phyloP scores from a whole-genome alignment of 2,888 invertebrate genomes.

The Agrotis clavis region DNA sequence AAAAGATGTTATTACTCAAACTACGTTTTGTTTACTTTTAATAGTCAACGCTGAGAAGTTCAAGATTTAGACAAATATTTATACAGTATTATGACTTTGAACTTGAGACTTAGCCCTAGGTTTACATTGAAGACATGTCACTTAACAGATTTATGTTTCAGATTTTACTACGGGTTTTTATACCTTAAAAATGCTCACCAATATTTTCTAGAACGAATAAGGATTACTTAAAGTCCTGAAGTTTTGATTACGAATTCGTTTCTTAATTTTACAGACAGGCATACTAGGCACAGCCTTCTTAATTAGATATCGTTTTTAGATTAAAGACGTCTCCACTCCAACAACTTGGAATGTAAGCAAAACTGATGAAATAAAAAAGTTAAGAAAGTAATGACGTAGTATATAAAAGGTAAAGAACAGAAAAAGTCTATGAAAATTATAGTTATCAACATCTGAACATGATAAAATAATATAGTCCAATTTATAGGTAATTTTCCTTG shows the following conservation, averaged over 20 bases:
- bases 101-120: neutral
- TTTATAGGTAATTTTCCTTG: too few species aligned
- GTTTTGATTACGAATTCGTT: neutral
- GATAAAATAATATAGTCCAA: too few species aligned
- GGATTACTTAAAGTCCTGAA: neutral
- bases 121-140: conserved; percentile 7
- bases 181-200: neutral
- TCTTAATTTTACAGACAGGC: too few species aligned
- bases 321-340: too few species aligned
- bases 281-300: too few species aligned
- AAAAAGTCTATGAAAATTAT: too few species aligned
- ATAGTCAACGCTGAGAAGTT: conserved; percentile 17
- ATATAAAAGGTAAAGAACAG: too few species aligned
- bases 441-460: too few species aligned
- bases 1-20: conserved; percentile 5
- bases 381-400: too few species aligned
- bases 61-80: conserved; percentile 33
- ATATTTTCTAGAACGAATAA: neutral
- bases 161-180: conserved; percentile 7
- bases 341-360: too few species aligned
- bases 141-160: conserved; percentile 10
- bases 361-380: too few species aligned
- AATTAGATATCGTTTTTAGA: too few species aligned
- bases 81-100: conserved; percentile 22
- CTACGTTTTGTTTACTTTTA: conserved; percentile 31